These are phyloP conservation scores for Crenuchus spilurus DNA, from an alignment of 2,797 vertebrate species.

Conservation along the genomic window DNA sequence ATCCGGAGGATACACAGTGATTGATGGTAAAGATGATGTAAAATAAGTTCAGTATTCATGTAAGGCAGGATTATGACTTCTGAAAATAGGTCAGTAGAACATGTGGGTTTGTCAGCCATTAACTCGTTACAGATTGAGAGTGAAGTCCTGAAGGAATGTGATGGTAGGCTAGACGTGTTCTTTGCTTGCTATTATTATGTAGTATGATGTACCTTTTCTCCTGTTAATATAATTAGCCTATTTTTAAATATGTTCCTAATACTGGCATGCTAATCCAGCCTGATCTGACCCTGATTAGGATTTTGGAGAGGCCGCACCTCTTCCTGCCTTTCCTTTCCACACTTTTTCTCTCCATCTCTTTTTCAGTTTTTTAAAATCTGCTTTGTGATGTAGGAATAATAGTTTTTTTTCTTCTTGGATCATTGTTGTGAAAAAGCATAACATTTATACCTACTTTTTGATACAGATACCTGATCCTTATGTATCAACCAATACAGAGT, in stretches of 20 bases:
- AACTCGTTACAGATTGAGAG: background rate
- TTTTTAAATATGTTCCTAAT: background rate
- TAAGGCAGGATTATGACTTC: background rate
- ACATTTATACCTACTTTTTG: no score
- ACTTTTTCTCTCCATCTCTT: background rate
- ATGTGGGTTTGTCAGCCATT: background rate
- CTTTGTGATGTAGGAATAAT: slow-evolving; percentile 56
- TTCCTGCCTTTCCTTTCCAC: background rate
- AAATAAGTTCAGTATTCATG: background rate
- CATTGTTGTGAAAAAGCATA: background rate
- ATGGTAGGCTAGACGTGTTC: background rate
- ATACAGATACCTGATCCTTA: no score
- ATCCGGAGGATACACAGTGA: background rate
- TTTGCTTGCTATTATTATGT: no score
- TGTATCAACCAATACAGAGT: no score
- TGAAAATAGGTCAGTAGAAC: background rate
- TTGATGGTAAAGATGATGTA: background rate
- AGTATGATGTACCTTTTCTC: background rate
- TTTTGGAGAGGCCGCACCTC: background rate
- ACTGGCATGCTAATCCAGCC: background rate
- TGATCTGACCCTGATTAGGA: background rate
- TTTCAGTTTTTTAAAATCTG: slow-evolving; percentile 52
- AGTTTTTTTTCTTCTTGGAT: slow-evolving; percentile 19
- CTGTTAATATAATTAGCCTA: background rate
- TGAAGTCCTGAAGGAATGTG: background rate